Percentiles rank a stretch among this genome's conserved stretches.
Evolutionary conservation across 1,140 invertebrate species (phyloP).

Genomic region (Papilio machaon): DNA sequence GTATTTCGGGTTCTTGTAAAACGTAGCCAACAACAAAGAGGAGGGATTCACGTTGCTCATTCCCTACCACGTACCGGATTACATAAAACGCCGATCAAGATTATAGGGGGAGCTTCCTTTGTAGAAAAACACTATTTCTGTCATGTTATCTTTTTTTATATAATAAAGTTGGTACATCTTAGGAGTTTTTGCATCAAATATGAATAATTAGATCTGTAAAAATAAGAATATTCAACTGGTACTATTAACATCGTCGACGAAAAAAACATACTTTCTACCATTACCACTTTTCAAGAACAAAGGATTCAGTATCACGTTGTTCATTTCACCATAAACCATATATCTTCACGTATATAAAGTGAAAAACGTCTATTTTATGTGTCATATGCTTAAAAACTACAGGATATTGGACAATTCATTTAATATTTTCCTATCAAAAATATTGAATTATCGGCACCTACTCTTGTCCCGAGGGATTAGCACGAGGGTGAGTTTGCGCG

Average conservation of each 20-base stretch:
- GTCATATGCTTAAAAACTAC: neutral
- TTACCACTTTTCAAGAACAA: neutral
- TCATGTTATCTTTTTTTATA: neutral
- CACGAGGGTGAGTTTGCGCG: slow-evolving; percentile 15
- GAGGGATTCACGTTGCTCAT: slow-evolving; percentile 31
- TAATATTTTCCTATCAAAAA: slow-evolving; percentile 33
- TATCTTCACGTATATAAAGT: neutral
- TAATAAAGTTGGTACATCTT: neutral
- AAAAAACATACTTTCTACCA: neutral
- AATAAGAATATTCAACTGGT: neutral
- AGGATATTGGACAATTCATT: neutral
- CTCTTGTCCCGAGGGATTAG: slow-evolving; percentile 18
- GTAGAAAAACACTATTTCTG: neutral
- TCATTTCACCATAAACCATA: neutral
- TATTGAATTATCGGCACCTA: slow-evolving; percentile 33
- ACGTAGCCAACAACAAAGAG: slow-evolving; percentile 42
- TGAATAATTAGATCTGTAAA: neutral
- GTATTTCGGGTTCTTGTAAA: slow-evolving; percentile 28
- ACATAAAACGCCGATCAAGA: slow-evolving; percentile 38
- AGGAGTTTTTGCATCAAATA: neutral
- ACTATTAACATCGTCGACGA: neutral
- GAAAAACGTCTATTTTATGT: neutral
- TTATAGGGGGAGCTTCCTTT: slow-evolving; percentile 14
- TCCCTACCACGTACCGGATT: slow-evolving; percentile 13
- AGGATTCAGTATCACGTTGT: neutral